These are phyloP conservation scores for Torymus auratus DNA, from an alignment of 2,888 invertebrate species.

Conservation along the genomic window DNA sequence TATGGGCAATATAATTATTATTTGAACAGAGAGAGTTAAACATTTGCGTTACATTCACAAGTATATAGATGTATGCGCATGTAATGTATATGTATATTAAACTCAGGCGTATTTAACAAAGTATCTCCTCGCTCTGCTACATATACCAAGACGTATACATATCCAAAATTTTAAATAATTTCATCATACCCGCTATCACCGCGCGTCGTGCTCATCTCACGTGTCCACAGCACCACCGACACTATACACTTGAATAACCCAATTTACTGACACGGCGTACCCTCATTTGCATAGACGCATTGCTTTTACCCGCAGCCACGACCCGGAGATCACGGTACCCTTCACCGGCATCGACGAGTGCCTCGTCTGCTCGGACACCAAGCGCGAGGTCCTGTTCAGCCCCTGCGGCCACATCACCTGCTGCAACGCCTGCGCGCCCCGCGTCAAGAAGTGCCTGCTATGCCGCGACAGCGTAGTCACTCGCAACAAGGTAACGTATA, in stretches of 20 bases:
- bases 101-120: too few species aligned
- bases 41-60: too few species aligned
- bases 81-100: too few species aligned
- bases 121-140: too few species aligned
- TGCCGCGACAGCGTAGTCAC: constrained; percentile 91
- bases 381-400: constrained; percentile 92
- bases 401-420: constrained; percentile 96
- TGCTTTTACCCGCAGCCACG: constrained; percentile 64
- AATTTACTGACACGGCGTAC: background rate
- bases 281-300: background rate
- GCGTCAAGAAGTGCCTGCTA: constrained; percentile 96
- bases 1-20: too few species aligned
- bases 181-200: too few species aligned
- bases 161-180: too few species aligned
- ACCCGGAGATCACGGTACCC: constrained; percentile 67
- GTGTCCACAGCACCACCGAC: too few species aligned
- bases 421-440: constrained; percentile 91
- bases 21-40: too few species aligned
- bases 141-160: too few species aligned
- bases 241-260: background rate
- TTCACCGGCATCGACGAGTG: constrained; percentile 89
- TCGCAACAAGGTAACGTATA: constrained; percentile 83
- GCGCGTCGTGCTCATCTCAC: too few species aligned
- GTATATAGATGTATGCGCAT: too few species aligned
- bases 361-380: constrained; percentile 95